Percentiles rank a stretch among this genome's conserved stretches.
Evolutionary conservation across 2,113 vertebrate species (phyloP).

Genomic region (Acanthochromis polyacanthus): DNA sequence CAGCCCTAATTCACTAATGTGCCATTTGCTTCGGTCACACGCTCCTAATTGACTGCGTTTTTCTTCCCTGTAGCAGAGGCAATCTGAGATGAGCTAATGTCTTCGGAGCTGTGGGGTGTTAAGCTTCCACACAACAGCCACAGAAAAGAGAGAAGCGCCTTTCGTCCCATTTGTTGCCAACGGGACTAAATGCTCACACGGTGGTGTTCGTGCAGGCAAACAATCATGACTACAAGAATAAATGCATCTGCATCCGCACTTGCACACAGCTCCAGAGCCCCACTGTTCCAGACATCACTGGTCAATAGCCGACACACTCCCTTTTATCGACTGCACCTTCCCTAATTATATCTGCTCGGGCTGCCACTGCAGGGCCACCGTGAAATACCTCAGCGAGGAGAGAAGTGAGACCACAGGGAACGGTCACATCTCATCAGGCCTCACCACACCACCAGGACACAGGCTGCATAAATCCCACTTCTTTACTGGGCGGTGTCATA

Average conservation of each 20-base stretch:
- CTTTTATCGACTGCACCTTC: slow-evolving; percentile 72
- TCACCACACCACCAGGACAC: slow-evolving; percentile 49
- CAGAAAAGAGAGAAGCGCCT: slow-evolving; percentile 14
- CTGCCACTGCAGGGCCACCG: slow-evolving; percentile 72
- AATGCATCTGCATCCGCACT: slow-evolving; percentile 29
- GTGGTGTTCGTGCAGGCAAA: slow-evolving; percentile 7
- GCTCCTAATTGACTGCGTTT: slow-evolving; percentile 78
- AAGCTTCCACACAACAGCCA: slow-evolving; percentile 34
- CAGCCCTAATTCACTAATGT: slow-evolving; percentile 84
- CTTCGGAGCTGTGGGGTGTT: slow-evolving; percentile 55
- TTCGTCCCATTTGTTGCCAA: slow-evolving; percentile 35
- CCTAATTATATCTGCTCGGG: slow-evolving; percentile 78
- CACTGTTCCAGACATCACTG: slow-evolving; percentile 55
- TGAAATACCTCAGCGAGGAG: slow-evolving; percentile 83
- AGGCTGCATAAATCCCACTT: slow-evolving; percentile 34
- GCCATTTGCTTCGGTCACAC: slow-evolving; percentile 84
- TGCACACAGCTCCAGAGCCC: slow-evolving; percentile 10
- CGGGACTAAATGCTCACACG: not conserved
- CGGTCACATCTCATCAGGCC: slow-evolving; percentile 53
- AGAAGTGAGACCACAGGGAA: slow-evolving; percentile 75
- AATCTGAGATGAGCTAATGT: slow-evolving; percentile 78
- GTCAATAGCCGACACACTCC: slow-evolving; percentile 73
- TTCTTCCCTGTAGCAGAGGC: slow-evolving; percentile 72
- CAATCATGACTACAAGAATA: slow-evolving; percentile 26
- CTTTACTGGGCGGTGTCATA: not conserved